Base-by-base conservation (phyloP, 2,888 invertebrate species). In the Fissipunctia ypsillon region DNA sequence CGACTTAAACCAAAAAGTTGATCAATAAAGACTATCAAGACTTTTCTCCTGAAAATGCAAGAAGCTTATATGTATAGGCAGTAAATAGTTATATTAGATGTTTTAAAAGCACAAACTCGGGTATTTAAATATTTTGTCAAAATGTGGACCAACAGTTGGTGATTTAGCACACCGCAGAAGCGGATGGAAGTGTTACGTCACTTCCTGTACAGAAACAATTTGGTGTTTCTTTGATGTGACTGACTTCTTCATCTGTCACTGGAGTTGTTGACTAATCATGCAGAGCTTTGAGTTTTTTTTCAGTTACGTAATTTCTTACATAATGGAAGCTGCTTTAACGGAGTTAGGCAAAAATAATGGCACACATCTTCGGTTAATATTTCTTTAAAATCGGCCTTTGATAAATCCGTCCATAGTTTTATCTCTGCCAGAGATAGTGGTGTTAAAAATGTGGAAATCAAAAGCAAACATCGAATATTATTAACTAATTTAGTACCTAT, bases 151-250 rank as follows among this genome's bases (percentile, higher is more conserved):
- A 73, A 63, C 73, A 45, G 38, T 54, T 45, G 61, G 56, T 59
- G n/a, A 78, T 78, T 78, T 72, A 72, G 77, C 77, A 81, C 71
- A 68, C 64, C 25, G 35, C 52, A n/a, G 43, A 50, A 48, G 19
- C 25, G 16, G n/a, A 43, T 63, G 80, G 80, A 80, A 68, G 41
- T 57, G 38, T 80, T 38, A 81, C 81, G 72, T 77, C 65, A 80
- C 43, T 56, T 80, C 80, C 81, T 56, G 54, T 43, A 56, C 45
- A 67, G 59, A 70, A 70, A 57, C 64, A 60, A 45, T 77, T 80
- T 76, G 77, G 81, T n/a, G n/a, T 52, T 59, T 35, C 80, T 80
- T 80, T 80, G 80, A 80, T 61, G 81, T 81, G 59, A 25, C 0
- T 38, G 65, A 65, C 77, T 57, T 71, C 56, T 68, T 61, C 71